Conservation (phyloP, 2,797 vertebrate genomes). For the Spea hammondii region DNA sequence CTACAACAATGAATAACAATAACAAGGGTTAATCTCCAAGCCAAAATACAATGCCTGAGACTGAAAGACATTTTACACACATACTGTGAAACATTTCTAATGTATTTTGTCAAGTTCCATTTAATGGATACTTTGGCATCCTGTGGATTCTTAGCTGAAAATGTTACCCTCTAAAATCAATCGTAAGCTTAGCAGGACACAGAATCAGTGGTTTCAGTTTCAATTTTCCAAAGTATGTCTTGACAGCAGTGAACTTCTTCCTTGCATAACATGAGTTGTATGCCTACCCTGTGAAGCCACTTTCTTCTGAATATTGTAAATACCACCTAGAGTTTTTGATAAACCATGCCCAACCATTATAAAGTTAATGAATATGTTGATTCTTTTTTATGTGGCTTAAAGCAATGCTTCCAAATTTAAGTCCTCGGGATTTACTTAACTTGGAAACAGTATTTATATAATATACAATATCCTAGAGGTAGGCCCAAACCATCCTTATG, state of each 20-base stretch:
- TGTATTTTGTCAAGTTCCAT: constrained; percentile 37
- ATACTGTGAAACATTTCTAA: constrained; percentile 49
- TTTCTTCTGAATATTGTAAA: background rate
- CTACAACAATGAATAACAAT: constrained; percentile 35
- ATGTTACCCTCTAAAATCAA: constrained; percentile 49
- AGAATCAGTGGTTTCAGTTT: constrained; percentile 43
- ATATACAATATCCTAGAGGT: no score
- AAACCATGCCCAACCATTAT: no score
- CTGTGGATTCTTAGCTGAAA: constrained; percentile 32
- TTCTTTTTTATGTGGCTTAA: no score
- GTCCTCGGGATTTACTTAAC: no score
- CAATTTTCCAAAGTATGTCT: constrained; percentile 31
- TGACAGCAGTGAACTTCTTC: constrained; percentile 25
- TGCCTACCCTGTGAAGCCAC: constrained; percentile 12
- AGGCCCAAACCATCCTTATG: no score
- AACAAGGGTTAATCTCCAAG: constrained; percentile 44
- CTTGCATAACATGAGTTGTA: no score
- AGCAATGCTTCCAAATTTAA: no score
- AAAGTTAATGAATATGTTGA: no score
- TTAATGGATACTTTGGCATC: constrained; percentile 40
- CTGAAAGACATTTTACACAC: constrained; percentile 29
- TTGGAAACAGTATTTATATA: no score
- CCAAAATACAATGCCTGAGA: constrained; percentile 18
- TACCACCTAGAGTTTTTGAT: background rate
- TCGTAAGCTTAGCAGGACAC: constrained; percentile 46